Conservation (phyloP, 1,140 invertebrate species). For the Drosophila santomea region DNA sequence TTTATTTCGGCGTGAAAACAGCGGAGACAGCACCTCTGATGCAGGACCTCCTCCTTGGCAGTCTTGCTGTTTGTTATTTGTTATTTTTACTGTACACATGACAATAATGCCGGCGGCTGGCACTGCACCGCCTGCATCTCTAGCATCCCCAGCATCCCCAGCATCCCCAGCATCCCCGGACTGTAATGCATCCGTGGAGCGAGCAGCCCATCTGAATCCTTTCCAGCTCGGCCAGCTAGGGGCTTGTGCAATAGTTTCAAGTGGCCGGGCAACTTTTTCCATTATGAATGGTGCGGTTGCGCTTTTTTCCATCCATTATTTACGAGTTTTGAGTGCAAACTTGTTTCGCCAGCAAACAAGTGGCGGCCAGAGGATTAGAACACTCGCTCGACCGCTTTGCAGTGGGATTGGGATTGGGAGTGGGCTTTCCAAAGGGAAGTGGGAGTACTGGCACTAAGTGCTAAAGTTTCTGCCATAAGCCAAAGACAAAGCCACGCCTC, state of each 20-base stretch:
- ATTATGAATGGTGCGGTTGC: constrained; percentile 83
- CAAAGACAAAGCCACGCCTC: constrained; percentile 67
- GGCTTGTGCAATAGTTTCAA: constrained; percentile 78
- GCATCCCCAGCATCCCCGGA: constrained; percentile 4
- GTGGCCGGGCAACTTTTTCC: constrained; percentile 78
- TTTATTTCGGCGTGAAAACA: background rate
- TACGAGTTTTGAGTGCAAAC: constrained; percentile 82
- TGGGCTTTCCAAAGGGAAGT: background rate
- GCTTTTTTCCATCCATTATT: constrained; percentile 81
- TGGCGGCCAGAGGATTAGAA: constrained; percentile 78
- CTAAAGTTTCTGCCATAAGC: constrained; percentile 65
- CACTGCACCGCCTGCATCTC: constrained; percentile 16
- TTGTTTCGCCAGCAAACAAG: constrained; percentile 78
- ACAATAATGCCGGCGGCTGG: constrained; percentile 73
- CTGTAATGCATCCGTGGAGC: constrained; percentile 23
- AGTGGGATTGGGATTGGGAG: background rate
- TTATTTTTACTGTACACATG: constrained; percentile 82
- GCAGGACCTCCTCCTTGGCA: constrained; percentile 23
- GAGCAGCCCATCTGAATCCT: constrained; percentile 23
- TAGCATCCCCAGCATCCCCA: background rate
- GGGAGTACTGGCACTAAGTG: constrained; percentile 61
- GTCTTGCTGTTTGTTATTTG: constrained; percentile 73
- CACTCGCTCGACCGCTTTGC: constrained; percentile 58
- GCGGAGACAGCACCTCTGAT: constrained; percentile 12
- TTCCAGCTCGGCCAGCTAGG: constrained; percentile 19